Evolutionary conservation across 92 coral and sea anemone species (phyloP).

Genomic region (Micromussa lordhowensis): DNA sequence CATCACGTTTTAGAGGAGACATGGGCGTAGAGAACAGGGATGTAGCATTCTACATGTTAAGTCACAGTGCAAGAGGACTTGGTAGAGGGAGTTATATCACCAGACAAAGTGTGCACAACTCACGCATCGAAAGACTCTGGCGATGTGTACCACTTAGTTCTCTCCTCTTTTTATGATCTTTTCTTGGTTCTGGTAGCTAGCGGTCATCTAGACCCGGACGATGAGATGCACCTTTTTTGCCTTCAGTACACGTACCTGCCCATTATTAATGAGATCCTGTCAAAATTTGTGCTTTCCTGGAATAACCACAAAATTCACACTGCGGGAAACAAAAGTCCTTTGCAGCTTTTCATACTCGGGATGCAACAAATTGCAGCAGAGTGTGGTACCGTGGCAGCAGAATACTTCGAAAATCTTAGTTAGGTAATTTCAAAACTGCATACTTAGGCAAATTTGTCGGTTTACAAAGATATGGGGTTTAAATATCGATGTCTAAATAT

Average conservation of each 20-base stretch:
- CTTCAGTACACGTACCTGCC: conserved; percentile 68
- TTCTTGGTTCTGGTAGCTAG: conserved; percentile 56
- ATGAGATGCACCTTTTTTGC: conserved; percentile 57
- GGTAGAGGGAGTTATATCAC: conserved; percentile 57
- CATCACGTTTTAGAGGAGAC: conserved; percentile 67
- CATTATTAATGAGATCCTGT: conserved; percentile 45
- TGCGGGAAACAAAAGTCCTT: conserved; percentile 67
- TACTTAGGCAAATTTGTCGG: no score
- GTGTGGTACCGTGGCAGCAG: conserved; percentile 51
- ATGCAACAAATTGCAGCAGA: conserved; percentile 75
- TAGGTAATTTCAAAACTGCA: conserved; percentile 3
- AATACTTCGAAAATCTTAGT: conserved; percentile 66
- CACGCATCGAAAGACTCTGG: conserved; percentile 70
- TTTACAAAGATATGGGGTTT: no score
- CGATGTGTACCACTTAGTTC: conserved; percentile 59
- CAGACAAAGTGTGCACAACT: conserved; percentile 54
- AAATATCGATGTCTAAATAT: conserved; percentile 8
- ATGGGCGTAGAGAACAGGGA: conserved; percentile 74
- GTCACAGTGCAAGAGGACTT: conserved; percentile 56
- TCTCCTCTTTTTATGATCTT: conserved; percentile 57
- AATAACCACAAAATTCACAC: conserved; percentile 64
- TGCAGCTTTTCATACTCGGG: conserved; percentile 72
- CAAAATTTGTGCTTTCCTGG: conserved; percentile 52
- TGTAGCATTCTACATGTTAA: conserved; percentile 56
- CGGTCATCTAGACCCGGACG: conserved; percentile 45